Percentiles rank a stretch among this genome's conserved stretches.
Conservation (phyloP, 2,113 vertebrate species). For the Pteropus alecto region DNA sequence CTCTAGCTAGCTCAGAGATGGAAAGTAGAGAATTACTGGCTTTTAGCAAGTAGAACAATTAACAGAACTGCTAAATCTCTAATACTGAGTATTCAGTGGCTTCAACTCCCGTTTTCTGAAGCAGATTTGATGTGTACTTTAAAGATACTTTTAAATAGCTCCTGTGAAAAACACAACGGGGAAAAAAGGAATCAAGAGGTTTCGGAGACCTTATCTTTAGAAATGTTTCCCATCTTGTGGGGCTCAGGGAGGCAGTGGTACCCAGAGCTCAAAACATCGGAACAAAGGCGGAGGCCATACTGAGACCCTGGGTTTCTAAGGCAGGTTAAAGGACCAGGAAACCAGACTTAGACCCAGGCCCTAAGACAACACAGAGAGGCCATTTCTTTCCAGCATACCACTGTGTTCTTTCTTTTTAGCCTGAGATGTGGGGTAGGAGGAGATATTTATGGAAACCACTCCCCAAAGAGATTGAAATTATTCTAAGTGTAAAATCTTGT, state of each 20-base stretch:
- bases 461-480: slow-evolving; percentile 32
- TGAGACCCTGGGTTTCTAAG: not conserved
- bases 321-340: slow-evolving; percentile 29
- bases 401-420: not conserved
- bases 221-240: not conserved
- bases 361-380: not conserved
- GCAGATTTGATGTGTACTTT: not conserved
- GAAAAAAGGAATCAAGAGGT: not conserved
- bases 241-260: not conserved
- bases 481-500: slow-evolving; percentile 31
- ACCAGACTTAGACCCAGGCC: slow-evolving; percentile 8
- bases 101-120: not conserved
- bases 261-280: not conserved
- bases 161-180: not conserved
- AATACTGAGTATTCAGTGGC: not conserved
- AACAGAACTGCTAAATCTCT: not conserved
- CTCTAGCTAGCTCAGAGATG: not conserved
- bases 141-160: not conserved
- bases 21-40: not conserved
- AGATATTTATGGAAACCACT: not conserved
- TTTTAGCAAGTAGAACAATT: slow-evolving; percentile 37
- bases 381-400: not conserved
- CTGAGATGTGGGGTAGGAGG: not conserved
- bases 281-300: slow-evolving; percentile 58
- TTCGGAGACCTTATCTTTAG: not conserved